phyloP scores from a whole-genome alignment of 2,888 invertebrate species.

The Leptinotarsa juncta region DNA sequence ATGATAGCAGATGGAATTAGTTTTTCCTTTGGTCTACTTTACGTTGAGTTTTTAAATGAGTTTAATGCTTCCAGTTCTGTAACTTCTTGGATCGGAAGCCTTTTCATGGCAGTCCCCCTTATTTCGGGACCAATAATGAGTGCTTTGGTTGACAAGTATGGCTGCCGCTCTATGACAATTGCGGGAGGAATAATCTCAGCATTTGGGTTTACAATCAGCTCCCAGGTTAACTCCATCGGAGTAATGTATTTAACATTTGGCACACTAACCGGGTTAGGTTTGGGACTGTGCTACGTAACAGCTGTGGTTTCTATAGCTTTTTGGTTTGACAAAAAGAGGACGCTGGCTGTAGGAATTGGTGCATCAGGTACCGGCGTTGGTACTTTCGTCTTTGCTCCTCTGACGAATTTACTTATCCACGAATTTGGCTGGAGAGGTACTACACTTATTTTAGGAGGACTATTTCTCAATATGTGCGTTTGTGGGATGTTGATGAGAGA shows the following conservation, averaged over 20 bases:
- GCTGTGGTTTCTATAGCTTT: slow-evolving; percentile 93
- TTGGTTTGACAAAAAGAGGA: slow-evolving; percentile 90
- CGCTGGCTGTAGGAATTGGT: slow-evolving; percentile 87
- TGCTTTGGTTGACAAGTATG: slow-evolving; percentile 86
- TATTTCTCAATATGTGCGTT: slow-evolving; percentile 85
- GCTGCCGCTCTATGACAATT: slow-evolving; percentile 66
- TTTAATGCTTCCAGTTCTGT: slow-evolving; percentile 68
- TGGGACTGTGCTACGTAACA: slow-evolving; percentile 89
- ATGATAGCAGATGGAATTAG: slow-evolving; percentile 94
- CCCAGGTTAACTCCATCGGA: slow-evolving; percentile 78
- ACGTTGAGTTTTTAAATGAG: slow-evolving; percentile 79
- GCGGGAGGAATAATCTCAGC: slow-evolving; percentile 79
- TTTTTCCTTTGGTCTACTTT: slow-evolving; percentile 91
- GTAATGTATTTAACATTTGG: slow-evolving; percentile 89
- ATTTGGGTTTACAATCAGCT: slow-evolving; percentile 81
- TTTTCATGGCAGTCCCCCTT: slow-evolving; percentile 70
- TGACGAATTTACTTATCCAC: slow-evolving; percentile 82
- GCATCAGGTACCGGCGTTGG: slow-evolving; percentile 92
- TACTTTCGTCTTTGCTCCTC: slow-evolving; percentile 87
- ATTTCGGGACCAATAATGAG: slow-evolving; percentile 88
- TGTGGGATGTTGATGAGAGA: slow-evolving; percentile 90
- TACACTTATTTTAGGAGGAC: slow-evolving; percentile 82
- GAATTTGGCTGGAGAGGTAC: slow-evolving; percentile 88
- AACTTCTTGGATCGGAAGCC: slow-evolving; percentile 72
- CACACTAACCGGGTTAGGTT: slow-evolving; percentile 84